Evolutionary conservation across 2,113 vertebrate species (phyloP).

Genomic region (Strix aluco): DNA sequence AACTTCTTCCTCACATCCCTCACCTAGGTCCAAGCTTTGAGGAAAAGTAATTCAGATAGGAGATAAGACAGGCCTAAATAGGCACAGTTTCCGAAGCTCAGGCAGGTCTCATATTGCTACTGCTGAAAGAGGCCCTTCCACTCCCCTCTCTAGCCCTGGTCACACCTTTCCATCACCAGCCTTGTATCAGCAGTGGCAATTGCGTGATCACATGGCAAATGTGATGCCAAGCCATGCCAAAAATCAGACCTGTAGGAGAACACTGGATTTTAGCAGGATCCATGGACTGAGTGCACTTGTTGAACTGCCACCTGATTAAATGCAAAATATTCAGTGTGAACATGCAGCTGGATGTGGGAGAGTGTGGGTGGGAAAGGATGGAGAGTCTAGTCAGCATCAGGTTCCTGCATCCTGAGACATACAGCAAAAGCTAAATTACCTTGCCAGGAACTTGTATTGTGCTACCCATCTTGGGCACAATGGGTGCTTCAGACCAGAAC

Average conservation of each 20-base stretch:
- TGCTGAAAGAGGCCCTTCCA: not conserved
- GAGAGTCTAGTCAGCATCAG: not conserved
- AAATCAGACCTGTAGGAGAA: not conserved
- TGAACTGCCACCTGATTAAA: not conserved
- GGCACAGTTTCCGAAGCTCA: not conserved
- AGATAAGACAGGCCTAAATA: not conserved
- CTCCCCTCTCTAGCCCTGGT: not conserved
- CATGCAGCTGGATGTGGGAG: not conserved
- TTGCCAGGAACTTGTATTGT: not conserved
- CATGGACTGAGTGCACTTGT: rapidly evolving
- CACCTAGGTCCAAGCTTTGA: too few relatives aligned
- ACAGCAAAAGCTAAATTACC: not conserved
- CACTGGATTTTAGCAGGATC: not conserved
- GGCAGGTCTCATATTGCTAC: not conserved
- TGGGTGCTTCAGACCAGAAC: not conserved
- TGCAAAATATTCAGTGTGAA: not conserved
- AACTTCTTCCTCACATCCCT: not conserved
- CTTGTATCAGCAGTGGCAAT: not conserved
- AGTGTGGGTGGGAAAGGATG: not conserved
- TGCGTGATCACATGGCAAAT: rapidly evolving
- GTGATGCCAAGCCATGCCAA: not conserved
- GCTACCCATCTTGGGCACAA: not conserved
- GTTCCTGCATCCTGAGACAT: not conserved
- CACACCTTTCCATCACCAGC: not conserved
- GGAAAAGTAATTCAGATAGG: not conserved